Evolutionary conservation across 2,113 vertebrate species (phyloP).

Genomic region (Zosterops pallidus): DNA sequence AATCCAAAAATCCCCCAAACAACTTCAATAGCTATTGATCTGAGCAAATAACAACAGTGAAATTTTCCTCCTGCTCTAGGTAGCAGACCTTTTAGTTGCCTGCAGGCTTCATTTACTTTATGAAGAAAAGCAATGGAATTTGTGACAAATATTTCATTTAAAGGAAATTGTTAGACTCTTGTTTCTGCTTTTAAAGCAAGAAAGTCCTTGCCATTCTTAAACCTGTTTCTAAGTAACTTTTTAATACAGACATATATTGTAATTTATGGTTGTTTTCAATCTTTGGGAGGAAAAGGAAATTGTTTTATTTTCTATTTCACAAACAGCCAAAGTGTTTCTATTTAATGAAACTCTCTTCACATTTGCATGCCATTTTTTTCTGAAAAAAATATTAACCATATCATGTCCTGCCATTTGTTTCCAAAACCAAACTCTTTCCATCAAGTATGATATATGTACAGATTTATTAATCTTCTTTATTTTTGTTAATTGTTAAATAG

Average conservation of each 20-base stretch:
- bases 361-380: neutral
- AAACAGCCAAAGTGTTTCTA: constrained; percentile 9
- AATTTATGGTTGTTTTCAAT: neutral
- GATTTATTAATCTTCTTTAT: neutral
- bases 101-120: constrained; percentile 30
- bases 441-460: neutral
- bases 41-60: neutral
- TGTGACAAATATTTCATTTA: constrained; percentile 47
- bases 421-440: neutral
- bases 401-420: neutral
- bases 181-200: constrained; percentile 47
- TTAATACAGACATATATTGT: neutral
- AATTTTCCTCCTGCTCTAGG: neutral
- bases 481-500: neutral
- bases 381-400: neutral
- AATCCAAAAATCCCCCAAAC: neutral
- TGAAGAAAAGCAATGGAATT: constrained; percentile 36
- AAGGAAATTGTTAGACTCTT: neutral
- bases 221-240: constrained; percentile 24
- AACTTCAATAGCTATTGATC: neutral
- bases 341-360: neutral
- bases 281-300: neutral
- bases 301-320: neutral
- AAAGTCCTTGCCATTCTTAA: constrained; percentile 35
- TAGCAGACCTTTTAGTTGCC: neutral